Evolutionary conservation across 2,888 invertebrate species (phyloP).

Genomic region (Brenthis ino): DNA sequence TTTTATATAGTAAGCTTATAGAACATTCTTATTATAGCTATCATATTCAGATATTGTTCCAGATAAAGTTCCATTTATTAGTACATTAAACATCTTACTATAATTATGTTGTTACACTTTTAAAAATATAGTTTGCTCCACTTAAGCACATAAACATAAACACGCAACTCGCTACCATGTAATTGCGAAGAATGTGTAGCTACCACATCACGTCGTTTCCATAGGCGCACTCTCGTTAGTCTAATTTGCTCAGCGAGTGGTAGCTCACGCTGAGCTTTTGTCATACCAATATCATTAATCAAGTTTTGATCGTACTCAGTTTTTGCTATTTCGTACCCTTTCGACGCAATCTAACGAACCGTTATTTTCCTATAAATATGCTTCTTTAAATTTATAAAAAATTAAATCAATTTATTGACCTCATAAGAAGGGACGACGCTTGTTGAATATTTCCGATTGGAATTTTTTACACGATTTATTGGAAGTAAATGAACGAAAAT

Average conservation of each 20-base stretch:
- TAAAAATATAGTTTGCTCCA: not conserved
- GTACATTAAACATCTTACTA: no score
- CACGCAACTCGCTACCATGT: conserved; percentile 22
- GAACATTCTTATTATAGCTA: no score
- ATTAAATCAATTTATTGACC: no score
- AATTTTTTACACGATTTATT: not conserved
- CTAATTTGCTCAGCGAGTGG: conserved; percentile 67
- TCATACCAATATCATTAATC: conserved; percentile 71
- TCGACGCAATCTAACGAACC: conserved; percentile 42
- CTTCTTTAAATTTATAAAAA: no score
- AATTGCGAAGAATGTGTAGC: conserved; percentile 26
- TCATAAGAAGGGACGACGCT: not conserved
- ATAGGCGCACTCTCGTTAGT: conserved; percentile 25
- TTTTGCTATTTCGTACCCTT: conserved; percentile 61
- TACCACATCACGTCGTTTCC: conserved; percentile 29
- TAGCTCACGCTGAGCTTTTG: conserved; percentile 68
- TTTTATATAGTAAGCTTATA: no score
- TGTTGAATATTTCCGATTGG: not conserved
- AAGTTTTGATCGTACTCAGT: conserved; percentile 63
- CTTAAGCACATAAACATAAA: conserved; percentile 3
- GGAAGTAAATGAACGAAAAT: not conserved
- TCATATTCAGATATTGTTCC: not conserved
- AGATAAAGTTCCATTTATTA: no score
- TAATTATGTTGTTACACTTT: no score
- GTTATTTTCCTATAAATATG: conserved; percentile 32